A percentile compares a stretch with the other conserved stretches of the same genome.
Evolutionary conservation across 2,113 vertebrate species (phyloP).

Genomic region (Planiliza haematocheilus): DNA sequence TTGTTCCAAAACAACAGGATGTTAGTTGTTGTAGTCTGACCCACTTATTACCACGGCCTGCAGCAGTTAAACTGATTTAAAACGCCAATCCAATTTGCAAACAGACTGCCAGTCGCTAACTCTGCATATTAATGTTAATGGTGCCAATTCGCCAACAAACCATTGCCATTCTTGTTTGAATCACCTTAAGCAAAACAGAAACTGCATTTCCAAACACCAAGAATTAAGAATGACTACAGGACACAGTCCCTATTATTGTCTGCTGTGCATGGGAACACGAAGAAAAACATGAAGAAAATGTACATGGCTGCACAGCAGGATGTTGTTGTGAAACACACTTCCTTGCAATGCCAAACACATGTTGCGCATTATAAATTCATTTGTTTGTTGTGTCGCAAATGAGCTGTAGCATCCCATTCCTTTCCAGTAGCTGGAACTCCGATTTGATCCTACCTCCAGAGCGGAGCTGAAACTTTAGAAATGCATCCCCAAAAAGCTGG

Average conservation of each 20-base stretch:
- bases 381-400: constrained; percentile 3
- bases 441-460: background rate
- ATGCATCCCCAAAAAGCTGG: background rate
- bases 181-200: too few species aligned
- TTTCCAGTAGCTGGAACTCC: background rate
- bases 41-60: too few species aligned
- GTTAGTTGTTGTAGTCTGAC: background rate
- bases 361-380: background rate
- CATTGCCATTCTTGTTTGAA: too few species aligned
- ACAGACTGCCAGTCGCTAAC: background rate
- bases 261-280: too few species aligned
- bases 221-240: too few species aligned
- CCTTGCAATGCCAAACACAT: background rate
- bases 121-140: background rate
- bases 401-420: background rate
- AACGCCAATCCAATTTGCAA: background rate
- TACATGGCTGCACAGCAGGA: background rate
- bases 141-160: background rate
- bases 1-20: background rate
- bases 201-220: background rate
- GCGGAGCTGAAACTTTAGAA: background rate
- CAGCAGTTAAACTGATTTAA: too few species aligned
- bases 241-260: too few species aligned
- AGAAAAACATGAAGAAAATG: background rate
- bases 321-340: background rate